A percentile compares a stretch with the other conserved stretches of the same genome.
Conservation (phyloP, 1,140 invertebrate species). For the Mylabris phalerata region DNA sequence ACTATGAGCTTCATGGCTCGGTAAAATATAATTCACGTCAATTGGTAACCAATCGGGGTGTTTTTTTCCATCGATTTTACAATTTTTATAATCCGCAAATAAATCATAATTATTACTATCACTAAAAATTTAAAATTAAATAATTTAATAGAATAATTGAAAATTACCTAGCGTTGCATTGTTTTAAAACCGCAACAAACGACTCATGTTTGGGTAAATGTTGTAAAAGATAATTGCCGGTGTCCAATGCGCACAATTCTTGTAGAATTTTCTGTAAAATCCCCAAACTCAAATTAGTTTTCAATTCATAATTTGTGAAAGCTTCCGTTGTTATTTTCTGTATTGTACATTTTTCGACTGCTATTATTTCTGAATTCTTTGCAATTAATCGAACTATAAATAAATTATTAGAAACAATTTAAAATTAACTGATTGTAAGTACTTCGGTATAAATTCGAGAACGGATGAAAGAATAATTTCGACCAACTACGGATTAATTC, state of each 20-base stretch:
- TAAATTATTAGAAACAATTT: conserved; percentile 1
- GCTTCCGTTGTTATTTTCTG: conserved; percentile 39
- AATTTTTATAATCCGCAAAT: conserved; percentile 25
- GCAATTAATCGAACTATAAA: conserved; percentile 40
- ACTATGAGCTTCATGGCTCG: conserved; percentile 24
- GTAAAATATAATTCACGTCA: conserved; percentile 37
- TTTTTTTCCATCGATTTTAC: conserved; percentile 17
- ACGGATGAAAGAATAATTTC: conserved; percentile 42
- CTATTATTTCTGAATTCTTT: conserved; percentile 37
- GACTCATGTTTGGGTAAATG: conserved; percentile 41
- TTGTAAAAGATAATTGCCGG: conserved; percentile 43
- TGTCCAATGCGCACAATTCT: conserved; percentile 30
- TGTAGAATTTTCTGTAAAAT: conserved; percentile 42
- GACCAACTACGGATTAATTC: conserved; percentile 45
- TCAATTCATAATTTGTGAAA: conserved; percentile 37
- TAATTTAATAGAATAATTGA: conserved; percentile 2
- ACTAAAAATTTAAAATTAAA: conserved; percentile 22
- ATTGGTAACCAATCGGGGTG: conserved; percentile 35
- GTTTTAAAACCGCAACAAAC: conserved; percentile 40
- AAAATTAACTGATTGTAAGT: conserved; percentile 5
- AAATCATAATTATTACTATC: conserved; percentile 29
- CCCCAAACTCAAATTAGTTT: conserved; percentile 35
- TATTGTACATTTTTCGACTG: conserved; percentile 40
- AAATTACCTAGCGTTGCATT: conserved; percentile 20
- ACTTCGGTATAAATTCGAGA: conserved; percentile 44